Base-by-base conservation (phyloP, 2,113 vertebrate genomes). In the Rhinoptilus africanus region DNA sequence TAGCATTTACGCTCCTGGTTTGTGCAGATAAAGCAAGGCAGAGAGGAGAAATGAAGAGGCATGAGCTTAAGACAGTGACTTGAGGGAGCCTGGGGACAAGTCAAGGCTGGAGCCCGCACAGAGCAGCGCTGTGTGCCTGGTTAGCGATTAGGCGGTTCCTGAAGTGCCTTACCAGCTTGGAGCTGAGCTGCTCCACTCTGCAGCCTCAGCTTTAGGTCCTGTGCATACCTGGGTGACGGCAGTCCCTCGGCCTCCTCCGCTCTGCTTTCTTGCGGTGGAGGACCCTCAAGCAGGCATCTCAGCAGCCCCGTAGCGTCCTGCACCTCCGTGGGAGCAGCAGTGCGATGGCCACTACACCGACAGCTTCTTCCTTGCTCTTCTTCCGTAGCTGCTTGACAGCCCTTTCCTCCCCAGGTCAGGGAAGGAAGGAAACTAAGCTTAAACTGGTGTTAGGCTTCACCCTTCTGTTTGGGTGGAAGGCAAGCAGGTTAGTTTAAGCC, bases 321-420 rank as follows among this genome's bases (percentile, higher is more conserved):
- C 50, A 9, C 37, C 56, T 39, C 15, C 0, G 0, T 6, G 63
- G 62, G 20, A 48, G 39, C 0, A 3, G 43, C 4, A 10, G 6
- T 3, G 20, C 3, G 41, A 12, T 8, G 71, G 50, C 41, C 35
- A 1, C 27, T 14, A 22, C 28, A 15, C 37, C 39, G 32, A 2
- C 19, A 34, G 73, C 64, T 48, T 45, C 66, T 34, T 54, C 37
- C 81, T 23, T 16, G 45, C 83, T 60, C 23, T n/a, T 73, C 22
- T 39, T 34, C 34, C 1, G 0, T 20, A 34, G 41, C 83, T 75
- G n/a, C 56, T 50, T 17, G 34, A 27, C 39, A 45, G 56, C 43
- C 21, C 74, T 20, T 43, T n/a, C 11, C 23, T 23, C 9, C 48
- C n/a, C 27, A 7, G 22, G 13, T 14, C 50, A 12, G 56, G n/a